Base-by-base conservation (phyloP, 2,888 invertebrate species). In the Monopis laevigella region DNA sequence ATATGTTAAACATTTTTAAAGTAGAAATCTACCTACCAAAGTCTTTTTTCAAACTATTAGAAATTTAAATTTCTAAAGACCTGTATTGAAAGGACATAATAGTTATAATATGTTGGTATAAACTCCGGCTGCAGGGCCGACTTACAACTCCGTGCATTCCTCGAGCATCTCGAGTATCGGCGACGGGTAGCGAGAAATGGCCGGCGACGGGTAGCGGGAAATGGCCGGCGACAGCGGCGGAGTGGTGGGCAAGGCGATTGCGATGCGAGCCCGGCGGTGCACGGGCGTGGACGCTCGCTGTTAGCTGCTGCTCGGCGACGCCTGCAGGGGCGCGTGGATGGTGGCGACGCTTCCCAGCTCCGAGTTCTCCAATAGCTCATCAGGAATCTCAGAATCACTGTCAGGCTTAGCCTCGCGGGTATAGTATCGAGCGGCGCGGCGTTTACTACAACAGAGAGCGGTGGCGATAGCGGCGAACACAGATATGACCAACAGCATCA, bases 401-500 rank as follows among this genome's bases (percentile, higher is more conserved):
- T 72, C 70, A 5, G n/a, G 59, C 48, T 87, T 87, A 59, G 89
- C 90, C 59, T 89, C 90, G 64, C 92, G 92, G 58, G 90, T 86
- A 7, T 92, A 92, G 62, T 92, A 92, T 66, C 92, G 92, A 35
- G 86, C 85, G 3, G 88, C 87, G 3, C 88, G 87, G 43, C 86
- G 86, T 30, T 88, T 82, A 51, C 88, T 86, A 53, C 88, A 89
- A 52, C 85, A 84, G 40, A 89, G 70, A 2, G 84, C 84, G 0
- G 81, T 82, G 1, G 86, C 77, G 26, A 84, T 80, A 0, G 85
- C 86, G 2, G 86, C 68, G 18, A 78, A 44, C 24, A 77, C 59
- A 0, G 75, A 68, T 10, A 75, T 63, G 13, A 69, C 60, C 11
- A 80, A 47, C 40, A 81, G 46, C 57, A 58, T 85, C 57, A 54